phyloP scores from a whole-genome alignment of 1,140 invertebrate species.

The honey bee (Apis mellifera) region Amel_HAv3.1 CM009931.2:15883501-15884000 shows the following conservation, averaged over 20 bases:
- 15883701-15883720: not conserved
- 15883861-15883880: not conserved
- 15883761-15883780: conserved; percentile 8
- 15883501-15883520: conserved; percentile 56
- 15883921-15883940: conserved; percentile 20
- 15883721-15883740: not conserved
- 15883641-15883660: conserved; percentile 58
- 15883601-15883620: conserved; percentile 60
- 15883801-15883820: conserved; percentile 17
- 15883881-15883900: not conserved
- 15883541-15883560: conserved; percentile 69
- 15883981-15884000: conserved; percentile 47
- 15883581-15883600: conserved; percentile 55
- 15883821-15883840: conserved; percentile 19
- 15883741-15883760: not conserved
- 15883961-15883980: conserved; percentile 32
- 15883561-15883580: conserved; percentile 58
- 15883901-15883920: not conserved
- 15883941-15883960: conserved; percentile 37
- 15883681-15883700: conserved; percentile 48
- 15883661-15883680: conserved; percentile 59
- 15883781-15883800: conserved; percentile 23
- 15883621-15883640: conserved; percentile 47
- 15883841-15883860: conserved; percentile 10
- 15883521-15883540: conserved; percentile 61